A percentile compares a stretch with the other conserved stretches of the same genome.
These are phyloP conservation scores for Mormyrops attenuatus DNA, from an alignment of 2,797 vertebrate species.

Conservation along the genomic window DNA sequence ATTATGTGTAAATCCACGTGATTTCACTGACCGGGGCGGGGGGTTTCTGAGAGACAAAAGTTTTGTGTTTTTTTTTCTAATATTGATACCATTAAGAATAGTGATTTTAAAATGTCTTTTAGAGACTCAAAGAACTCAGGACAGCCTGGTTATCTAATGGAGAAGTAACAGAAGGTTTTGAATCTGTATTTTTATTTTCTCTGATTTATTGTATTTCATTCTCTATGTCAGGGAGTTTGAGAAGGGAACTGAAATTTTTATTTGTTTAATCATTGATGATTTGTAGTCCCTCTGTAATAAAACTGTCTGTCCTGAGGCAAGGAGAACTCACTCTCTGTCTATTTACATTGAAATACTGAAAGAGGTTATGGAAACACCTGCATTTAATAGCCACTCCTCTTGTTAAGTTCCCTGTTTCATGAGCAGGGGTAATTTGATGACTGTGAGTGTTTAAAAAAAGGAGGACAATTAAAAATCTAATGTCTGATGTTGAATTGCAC, in stretches of 20 bases:
- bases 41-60: not conserved
- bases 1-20: not conserved
- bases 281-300: not conserved
- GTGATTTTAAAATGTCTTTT: not conserved
- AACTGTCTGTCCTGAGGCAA: not conserved
- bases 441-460: not conserved
- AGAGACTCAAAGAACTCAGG: not conserved
- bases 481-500: not conserved
- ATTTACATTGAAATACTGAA: constrained; percentile 3
- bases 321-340: not conserved
- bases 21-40: not conserved
- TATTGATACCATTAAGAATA: not conserved
- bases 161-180: not conserved
- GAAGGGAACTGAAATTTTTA: not conserved
- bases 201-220: not conserved
- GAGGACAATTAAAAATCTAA: not conserved
- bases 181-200: not conserved
- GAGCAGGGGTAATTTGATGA: not conserved
- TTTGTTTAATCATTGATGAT: not conserved
- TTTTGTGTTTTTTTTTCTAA: not conserved
- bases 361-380: not conserved
- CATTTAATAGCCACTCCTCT: constrained; percentile 2
- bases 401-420: not conserved
- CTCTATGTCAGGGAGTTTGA: not conserved
- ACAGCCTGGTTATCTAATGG: not conserved